Evolutionary conservation across 2,797 vertebrate species (phyloP), one percentile per base, ranked within the genome.

Genomic region (Dromococcyx pavoninus): DNA sequence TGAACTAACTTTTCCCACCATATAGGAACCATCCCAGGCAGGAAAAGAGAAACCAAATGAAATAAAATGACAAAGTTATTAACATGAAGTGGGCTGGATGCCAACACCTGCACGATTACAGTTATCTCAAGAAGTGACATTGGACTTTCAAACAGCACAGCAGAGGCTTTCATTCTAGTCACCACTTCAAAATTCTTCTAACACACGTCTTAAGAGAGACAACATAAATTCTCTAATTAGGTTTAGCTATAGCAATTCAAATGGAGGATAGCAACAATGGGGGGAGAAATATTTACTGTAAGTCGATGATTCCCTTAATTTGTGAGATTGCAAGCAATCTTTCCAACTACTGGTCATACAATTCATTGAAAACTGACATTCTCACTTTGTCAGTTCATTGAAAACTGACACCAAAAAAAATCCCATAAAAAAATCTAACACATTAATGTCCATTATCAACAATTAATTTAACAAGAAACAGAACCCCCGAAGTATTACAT

Each of bases 1-100:
- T 56, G 75, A 96, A 95, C 73, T 33, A 70, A 79, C 56, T 93
- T 72, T 93, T 84, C 54, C 64, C 48, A 67, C 16, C 61, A 11
- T 13, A 35, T 9, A 79, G 60, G 60, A 94, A 73, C 19, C 1
- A 0, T 62, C 10, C 8, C 64, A 79, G 70, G 67, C n/a, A 88
- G 43, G 51, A 80, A 91, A 30, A 94, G 62, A 86, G 33, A 80
- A 94, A 89, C 5, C 11, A 86, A 72, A 86, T 41, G 1, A 84
- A 92, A 83, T 22, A 50, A 81, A 89, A 80, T 19, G 2, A n/a
- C 30, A 14, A 58, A 44, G 44, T 53, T 75, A 86, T 41, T 84
- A 88, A 70, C 51, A 48, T 10, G 19, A 46, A 58, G 39, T 23
- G 27, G 72, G 65, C 75, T 67, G 41, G 74, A 53, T 37, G 66